Base-by-base conservation (phyloP, 2,888 invertebrate genomes). In the Heliconius aoede region DNA sequence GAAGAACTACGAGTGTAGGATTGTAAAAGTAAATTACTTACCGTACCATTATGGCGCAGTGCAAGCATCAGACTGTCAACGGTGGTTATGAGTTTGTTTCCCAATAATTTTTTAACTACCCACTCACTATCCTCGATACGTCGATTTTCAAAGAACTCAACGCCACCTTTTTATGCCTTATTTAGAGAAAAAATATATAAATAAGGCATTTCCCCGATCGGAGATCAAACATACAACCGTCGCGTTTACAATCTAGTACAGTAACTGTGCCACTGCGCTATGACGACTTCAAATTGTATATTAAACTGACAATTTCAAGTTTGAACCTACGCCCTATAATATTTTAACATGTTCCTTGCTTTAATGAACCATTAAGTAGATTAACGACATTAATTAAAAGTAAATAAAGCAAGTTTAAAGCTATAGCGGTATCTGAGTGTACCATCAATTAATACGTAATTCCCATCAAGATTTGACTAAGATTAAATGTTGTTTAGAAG, bases 371-470 rank as follows among this genome's bases (percentile, higher is more conserved):
- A 69, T 69, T 69, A 69, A 69, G 55, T 55, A 69, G n/a, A 69
- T 55, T 55, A n/a, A 55, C 55, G 69, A 68, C 24, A 51, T 69
- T 55, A 30, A 69, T 69, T 55, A 69, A 51, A 69, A 69, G 4
- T 30, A 60, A 40, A 74, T 46, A 60, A 61, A 46, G 13, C 36
- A 67, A 60, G 40, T 67, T 69, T 51, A 74, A 26, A 61, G 30
- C 30, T 60, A 36, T 58, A 46, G 32, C 69, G 74, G 61, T 51
- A 74, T 74, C 69, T 69, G n/a, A 69, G 61, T n/a, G 32, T 30
- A 61, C 28, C 58, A 68, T 67, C 46, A 69, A 69, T 69, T 74
- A 74, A 74, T 74, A 55, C n/a, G 55, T 69, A 69, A 55, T 69
- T 69, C 55, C 69, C n/a, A 51, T 69, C n/a, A 55, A 30, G 46